Base-by-base conservation (phyloP, 1,140 invertebrate species). In the Drosophila auraria region DNA sequence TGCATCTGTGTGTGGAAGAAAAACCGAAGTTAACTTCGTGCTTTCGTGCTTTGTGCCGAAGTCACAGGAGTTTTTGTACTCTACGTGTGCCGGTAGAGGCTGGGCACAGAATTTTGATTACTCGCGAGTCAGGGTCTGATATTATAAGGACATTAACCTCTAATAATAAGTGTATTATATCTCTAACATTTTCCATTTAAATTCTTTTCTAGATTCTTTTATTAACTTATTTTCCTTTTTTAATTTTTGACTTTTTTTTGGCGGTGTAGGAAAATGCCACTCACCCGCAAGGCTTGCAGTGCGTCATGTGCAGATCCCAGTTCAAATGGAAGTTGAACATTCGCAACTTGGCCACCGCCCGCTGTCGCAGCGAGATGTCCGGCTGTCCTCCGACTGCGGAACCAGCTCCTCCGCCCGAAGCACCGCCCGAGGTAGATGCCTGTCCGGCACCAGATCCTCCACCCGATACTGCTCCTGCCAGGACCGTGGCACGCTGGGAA, bases 291-390 rank as follows among this genome's bases (percentile, higher is more conserved):
- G 92, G 92, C 58, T 93, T 93, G 79, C 92, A 93, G 71, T 93
- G 92, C 78, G 91, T 93, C 92, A 93, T 93, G 64, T 93, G 92
- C 59, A 93, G 82, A 83, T 93, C 91, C 92, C 92, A 93, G 69
- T 93, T 93, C 33, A 93, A 76, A 68, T 93, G 92, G 66, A 93
- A 93, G 81, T 93, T 93, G 65, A 93, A 93, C 87, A 93, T 92
- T 58, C 92, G 86, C 65, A 93, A 60, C 76, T 93, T 93, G 42
- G 92, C 92, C 44, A 93, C 92, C 38, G 92, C 92, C 23, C 92
- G 91, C 66, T 93, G 92, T 44, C 92, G 79, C 63, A 93, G 66
- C 23, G 92, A 93, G 42, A 93, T 86, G 70, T 93, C 92, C 74
- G 91, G 91, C 45, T 71, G 56, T n/a, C 45, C 71, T 58, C 51